These are phyloP conservation scores for Rhingia rostrata DNA, from an alignment of 2,888 invertebrate species.

Conservation along the genomic window DNA sequence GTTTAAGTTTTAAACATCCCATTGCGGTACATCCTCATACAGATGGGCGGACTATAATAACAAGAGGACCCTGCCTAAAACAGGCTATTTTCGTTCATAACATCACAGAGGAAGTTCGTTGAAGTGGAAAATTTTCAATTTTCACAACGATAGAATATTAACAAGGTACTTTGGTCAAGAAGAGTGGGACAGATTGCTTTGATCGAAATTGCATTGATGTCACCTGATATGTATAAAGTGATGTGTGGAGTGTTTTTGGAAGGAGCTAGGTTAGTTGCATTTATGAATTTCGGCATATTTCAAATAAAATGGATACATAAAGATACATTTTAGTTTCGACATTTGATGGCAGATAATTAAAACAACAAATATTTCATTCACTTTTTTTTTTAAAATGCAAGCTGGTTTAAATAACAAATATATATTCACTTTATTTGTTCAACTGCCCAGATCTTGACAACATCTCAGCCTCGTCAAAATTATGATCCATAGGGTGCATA, in stretches of 20 bases:
- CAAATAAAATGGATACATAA: background rate
- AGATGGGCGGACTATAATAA: conserved; percentile 58
- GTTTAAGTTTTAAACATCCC: conserved; percentile 71
- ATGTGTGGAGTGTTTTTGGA: background rate
- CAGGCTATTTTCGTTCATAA: conserved; percentile 69
- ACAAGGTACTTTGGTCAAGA: conserved; percentile 50
- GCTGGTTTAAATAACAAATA: too few relatives aligned
- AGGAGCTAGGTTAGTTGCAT: conserved; percentile 31
- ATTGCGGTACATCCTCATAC: conserved; percentile 54
- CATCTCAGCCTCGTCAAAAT: too few relatives aligned
- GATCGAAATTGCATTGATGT: conserved; percentile 59
- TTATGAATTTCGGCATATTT: conserved; percentile 22
- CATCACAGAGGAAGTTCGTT: conserved; percentile 56
- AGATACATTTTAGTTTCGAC: background rate
- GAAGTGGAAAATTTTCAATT: conserved; percentile 73
- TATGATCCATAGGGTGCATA: too few relatives aligned
- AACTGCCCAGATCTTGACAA: too few relatives aligned
- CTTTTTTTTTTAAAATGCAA: too few relatives aligned
- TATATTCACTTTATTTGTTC: too few relatives aligned
- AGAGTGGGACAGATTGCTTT: conserved; percentile 34
- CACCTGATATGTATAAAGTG: conserved; percentile 7
- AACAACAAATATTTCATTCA: too few relatives aligned
- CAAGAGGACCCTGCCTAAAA: conserved; percentile 62
- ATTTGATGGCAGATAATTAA: background rate
- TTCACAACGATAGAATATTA: conserved; percentile 72